phyloP scores from a whole-genome alignment of 2,113 vertebrate species.

The Laterallus jamaicensis region DNA sequence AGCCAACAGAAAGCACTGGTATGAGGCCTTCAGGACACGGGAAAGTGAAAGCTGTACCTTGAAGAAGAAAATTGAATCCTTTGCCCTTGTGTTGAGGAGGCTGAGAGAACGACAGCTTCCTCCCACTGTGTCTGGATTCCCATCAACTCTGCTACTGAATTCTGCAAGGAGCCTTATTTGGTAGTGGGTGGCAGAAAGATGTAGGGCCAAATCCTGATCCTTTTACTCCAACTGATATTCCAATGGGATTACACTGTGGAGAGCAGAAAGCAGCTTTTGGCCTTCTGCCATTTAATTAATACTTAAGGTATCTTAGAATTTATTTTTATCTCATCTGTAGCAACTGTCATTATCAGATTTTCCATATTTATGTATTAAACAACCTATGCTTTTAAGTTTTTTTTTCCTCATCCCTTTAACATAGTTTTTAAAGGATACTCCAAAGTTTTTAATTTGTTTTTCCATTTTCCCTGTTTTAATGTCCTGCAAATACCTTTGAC shows the following conservation, averaged over 20 bases:
- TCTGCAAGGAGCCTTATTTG: conserved; percentile 21
- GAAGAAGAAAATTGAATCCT: conserved; percentile 8
- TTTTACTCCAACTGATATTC: conserved; percentile 19
- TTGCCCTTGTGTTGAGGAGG: not conserved
- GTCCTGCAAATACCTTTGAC: conserved; percentile 55
- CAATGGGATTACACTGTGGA: not conserved
- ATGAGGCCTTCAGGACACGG: not conserved
- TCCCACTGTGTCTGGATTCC: conserved; percentile 14
- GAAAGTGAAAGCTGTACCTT: conserved; percentile 19
- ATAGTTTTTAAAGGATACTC: conserved; percentile 42
- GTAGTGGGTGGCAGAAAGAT: not conserved
- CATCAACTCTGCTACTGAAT: conserved; percentile 9
- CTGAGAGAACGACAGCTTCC: not conserved
- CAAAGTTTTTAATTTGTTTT: conserved; percentile 57
- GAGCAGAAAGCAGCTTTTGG: not conserved
- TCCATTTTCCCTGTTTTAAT: conserved; percentile 60
- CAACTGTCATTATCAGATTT: conserved; percentile 20
- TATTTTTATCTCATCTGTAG: conserved; percentile 51
- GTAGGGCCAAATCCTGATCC: conserved; percentile 3
- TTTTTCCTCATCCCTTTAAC: conserved; percentile 23
- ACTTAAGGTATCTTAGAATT: conserved; percentile 19
- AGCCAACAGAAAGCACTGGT: not conserved
- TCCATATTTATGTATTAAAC: conserved; percentile 66
- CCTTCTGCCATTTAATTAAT: conserved; percentile 14
- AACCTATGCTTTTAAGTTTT: conserved; percentile 49